A percentile compares a stretch with the other conserved stretches of the same genome.
These are phyloP conservation scores for Dolomedes plantarius DNA, from an alignment of 2,888 invertebrate genomes.

Conservation along the genomic window DNA sequence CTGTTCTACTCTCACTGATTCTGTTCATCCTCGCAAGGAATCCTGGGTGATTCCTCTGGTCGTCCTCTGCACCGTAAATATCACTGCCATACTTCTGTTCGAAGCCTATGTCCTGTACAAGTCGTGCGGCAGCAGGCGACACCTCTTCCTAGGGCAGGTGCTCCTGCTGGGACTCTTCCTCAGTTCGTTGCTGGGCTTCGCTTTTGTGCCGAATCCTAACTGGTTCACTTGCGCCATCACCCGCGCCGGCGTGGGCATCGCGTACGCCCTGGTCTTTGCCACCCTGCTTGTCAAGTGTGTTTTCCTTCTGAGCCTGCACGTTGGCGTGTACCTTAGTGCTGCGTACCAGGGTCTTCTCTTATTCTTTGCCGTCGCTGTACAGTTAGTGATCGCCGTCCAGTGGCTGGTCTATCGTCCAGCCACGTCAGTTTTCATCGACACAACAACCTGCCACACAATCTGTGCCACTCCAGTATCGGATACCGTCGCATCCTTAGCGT, in stretches of 20 bases:
- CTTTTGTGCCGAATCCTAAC: conserved; percentile 87
- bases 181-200: conserved; percentile 87
- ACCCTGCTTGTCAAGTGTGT: conserved; percentile 95
- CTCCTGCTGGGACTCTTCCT: conserved; percentile 89
- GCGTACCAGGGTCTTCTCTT: conserved; percentile 91
- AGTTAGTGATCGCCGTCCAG: conserved; percentile 79
- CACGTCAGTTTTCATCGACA: conserved; percentile 79
- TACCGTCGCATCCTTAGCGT: conserved; percentile 85
- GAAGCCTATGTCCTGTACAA: conserved; percentile 91
- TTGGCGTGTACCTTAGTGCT: conserved; percentile 92
- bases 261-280: conserved; percentile 89
- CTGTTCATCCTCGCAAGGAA: conserved; percentile 78
- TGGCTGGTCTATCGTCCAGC: conserved; percentile 77
- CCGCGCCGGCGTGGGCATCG: conserved; percentile 86
- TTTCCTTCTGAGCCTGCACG: conserved; percentile 92
- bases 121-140: conserved; percentile 84
- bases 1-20: conserved; percentile 38
- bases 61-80: conserved; percentile 88
- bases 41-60: conserved; percentile 94
- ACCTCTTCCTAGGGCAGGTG: conserved; percentile 88
- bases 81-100: conserved; percentile 89
- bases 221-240: conserved; percentile 88
- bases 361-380: conserved; percentile 92
- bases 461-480: conserved; percentile 77
- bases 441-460: conserved; percentile 77